Percentiles rank a stretch among this genome's conserved stretches.
Conservation (phyloP, 2,113 vertebrate species). For the Centropristis striata region DNA sequence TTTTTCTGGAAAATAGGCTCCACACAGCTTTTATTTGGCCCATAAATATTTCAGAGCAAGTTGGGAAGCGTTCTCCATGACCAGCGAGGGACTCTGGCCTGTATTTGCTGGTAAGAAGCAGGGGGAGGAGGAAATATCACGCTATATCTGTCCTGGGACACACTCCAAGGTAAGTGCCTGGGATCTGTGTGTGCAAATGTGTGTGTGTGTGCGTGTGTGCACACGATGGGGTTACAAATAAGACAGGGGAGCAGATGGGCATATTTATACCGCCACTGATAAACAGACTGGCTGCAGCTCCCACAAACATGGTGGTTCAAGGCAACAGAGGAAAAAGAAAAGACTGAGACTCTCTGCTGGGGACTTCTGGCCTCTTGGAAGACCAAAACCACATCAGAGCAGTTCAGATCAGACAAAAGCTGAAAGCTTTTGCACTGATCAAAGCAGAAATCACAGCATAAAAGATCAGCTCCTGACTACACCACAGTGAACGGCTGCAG, state of each 20-base stretch:
- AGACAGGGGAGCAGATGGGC: constrained; percentile 41
- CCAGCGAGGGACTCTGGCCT: not conserved
- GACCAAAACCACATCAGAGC: not conserved
- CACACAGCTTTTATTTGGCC: constrained; percentile 9
- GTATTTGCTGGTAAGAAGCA: constrained; percentile 32
- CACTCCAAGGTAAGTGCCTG: constrained; percentile 61
- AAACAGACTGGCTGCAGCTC: constrained; percentile 51
- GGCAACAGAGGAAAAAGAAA: constrained; percentile 16
- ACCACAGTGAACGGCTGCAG: constrained; percentile 9
- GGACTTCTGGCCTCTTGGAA: constrained; percentile 15
- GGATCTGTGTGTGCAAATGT: constrained; percentile 13
- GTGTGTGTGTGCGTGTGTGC: constrained; percentile 19
- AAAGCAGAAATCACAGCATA: constrained; percentile 1
- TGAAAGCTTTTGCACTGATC: constrained; percentile 28
- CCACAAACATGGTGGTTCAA: constrained; percentile 51
- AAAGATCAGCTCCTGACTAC: constrained; percentile 4
- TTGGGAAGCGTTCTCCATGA: not conserved
- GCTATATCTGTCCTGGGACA: constrained; percentile 65
- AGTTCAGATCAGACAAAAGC: constrained; percentile 20
- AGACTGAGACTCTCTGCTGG: constrained; percentile 22
- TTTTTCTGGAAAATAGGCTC: constrained; percentile 3
- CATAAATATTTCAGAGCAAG: constrained; percentile 37
- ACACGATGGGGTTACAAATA: constrained; percentile 44
- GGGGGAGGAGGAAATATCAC: constrained; percentile 51
- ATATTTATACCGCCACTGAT: constrained; percentile 48